Base-by-base conservation (phyloP, 2,888 invertebrate species). In the Seira ritae region DNA sequence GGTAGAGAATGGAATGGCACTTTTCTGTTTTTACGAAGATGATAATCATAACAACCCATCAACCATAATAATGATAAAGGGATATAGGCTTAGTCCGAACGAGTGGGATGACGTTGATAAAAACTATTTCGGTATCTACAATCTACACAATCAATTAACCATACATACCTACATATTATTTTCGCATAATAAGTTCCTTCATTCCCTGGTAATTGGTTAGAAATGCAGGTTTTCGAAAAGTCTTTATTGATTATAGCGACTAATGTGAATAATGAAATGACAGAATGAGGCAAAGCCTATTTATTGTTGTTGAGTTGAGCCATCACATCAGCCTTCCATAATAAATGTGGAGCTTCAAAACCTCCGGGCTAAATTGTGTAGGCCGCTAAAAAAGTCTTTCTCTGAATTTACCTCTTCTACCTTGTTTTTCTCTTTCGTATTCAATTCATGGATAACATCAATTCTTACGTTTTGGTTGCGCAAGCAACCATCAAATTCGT, bases 41-140 rank as follows among this genome's bases (percentile, higher is more conserved):
- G 50, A 50, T 50, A 50, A 50, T 50, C 12, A 50, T 50, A 50
- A 50, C 15, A 50, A 50, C 50, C 50, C 50, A 50, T 50, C 50
- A 50, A 50, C 1, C 50, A 50, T 12, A 50, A 50, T 12, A 50
- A 50, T 15, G 50, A 50, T 50, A 50, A 50, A 50, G 2, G 50
- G 50, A 50, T n/a, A 50, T 50, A 50, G 50, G 50, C 50, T 50
- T 50, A 50, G 50, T 15, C 2, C 17, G 12, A 50, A 3, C 3
- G 31, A 8, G 31, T 50, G 50, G 50, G 15, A 50, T 50, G 50
- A 50, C 50, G 50, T 50, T n/a, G 50, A 50, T 12, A 50, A 50
- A 50, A 12, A 50, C 4, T 12, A 50, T 50, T 50, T 50, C 17
- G 42, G 42, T 42, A 42, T 4, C 4, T 4, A 12, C 42, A 8